phyloP scores from a whole-genome alignment of 2,888 invertebrate species.

The Oasisia sp. region DNA sequence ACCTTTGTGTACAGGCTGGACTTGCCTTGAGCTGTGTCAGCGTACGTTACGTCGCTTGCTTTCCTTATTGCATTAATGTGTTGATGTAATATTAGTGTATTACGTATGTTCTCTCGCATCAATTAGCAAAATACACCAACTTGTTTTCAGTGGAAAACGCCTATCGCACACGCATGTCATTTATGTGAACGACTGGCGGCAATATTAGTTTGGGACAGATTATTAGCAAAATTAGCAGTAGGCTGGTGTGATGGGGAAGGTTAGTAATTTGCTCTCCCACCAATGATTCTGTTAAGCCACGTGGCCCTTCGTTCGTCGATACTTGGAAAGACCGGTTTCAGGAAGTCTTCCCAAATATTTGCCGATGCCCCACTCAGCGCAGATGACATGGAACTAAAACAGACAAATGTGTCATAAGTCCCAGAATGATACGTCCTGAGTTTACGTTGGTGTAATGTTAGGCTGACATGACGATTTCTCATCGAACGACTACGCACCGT shows the following conservation, averaged over 20 bases:
- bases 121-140: too few species aligned
- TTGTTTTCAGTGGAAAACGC: too few species aligned
- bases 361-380: background rate
- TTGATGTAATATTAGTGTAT: too few species aligned
- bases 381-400: background rate
- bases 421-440: background rate
- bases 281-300: background rate
- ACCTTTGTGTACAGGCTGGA: too few species aligned
- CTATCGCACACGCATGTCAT: too few species aligned
- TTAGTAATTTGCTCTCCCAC: background rate
- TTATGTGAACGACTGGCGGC: too few species aligned
- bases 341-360: constrained; percentile 5
- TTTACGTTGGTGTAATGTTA: background rate
- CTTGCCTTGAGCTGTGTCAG: too few species aligned
- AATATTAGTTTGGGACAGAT: background rate
- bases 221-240: background rate
- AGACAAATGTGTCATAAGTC: background rate
- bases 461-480: background rate
- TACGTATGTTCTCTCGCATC: too few species aligned
- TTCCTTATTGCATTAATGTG: too few species aligned
- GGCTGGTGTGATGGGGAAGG: background rate
- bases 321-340: background rate
- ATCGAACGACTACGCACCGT: background rate
- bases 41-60: too few species aligned
- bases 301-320: background rate